Evolutionary conservation across 2,113 vertebrate genomes (phyloP).

Genomic region (Panurus biarmicus): DNA sequence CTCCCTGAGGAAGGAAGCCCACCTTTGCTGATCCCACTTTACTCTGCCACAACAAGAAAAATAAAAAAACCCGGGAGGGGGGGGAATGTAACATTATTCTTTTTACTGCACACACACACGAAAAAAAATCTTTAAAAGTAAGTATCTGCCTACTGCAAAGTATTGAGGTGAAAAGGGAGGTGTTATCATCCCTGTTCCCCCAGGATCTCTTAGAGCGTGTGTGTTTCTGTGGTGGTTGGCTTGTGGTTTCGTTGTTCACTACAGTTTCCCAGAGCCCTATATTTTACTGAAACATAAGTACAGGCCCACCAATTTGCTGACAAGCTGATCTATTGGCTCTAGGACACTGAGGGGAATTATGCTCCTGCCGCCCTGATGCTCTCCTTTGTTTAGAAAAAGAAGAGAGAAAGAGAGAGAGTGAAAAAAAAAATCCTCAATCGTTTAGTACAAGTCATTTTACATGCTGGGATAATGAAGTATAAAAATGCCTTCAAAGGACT

Average conservation of each 20-base stretch:
- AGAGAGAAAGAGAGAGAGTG: constrained; percentile 69
- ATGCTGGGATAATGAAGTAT: constrained; percentile 99
- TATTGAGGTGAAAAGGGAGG: not conserved
- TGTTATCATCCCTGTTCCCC: not conserved
- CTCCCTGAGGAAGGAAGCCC: not conserved
- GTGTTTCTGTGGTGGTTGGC: constrained; percentile 24
- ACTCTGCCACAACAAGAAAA: not conserved
- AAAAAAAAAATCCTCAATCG: constrained; percentile 88
- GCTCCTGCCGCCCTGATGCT: constrained; percentile 68
- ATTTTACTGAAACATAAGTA: constrained; percentile 17
- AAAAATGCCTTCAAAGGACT: constrained; percentile 98
- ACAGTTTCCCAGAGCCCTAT: constrained; percentile 25
- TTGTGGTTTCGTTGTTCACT: constrained; percentile 20
- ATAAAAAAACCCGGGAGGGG: not conserved
- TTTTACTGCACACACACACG: not conserved
- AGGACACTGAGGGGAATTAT: constrained; percentile 70
- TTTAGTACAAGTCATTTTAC: constrained; percentile 98
- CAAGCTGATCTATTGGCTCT: constrained; percentile 67
- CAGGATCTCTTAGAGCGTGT: not conserved
- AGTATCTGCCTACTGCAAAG: not conserved
- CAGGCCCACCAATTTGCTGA: constrained; percentile 66
- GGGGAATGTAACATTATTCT: not conserved
- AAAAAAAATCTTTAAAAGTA: not conserved
- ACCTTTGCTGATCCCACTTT: not conserved
- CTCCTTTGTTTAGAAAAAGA: constrained; percentile 77